Base-by-base conservation (phyloP, 2,888 invertebrate genomes). In the Eupithecia abbreviata region DNA sequence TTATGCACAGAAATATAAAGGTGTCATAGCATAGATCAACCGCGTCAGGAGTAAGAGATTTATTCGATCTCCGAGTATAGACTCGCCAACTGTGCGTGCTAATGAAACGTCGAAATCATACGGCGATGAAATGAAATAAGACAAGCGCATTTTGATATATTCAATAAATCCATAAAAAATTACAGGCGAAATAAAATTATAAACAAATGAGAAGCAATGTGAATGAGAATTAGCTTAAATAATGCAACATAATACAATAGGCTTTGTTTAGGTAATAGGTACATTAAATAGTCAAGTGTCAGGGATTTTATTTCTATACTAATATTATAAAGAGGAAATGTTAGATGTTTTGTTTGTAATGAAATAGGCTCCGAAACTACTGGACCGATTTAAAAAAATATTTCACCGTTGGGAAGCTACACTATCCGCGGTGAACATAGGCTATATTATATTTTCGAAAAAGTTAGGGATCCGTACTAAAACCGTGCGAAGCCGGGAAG, bases 11-110 rank as follows among this genome's bases (percentile, higher is more conserved):
- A 81, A 80, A 82, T 82, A 82, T 81, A 81, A 79, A 68, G 78
- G 77, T 79, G 80, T 80, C 82, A 81, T 81, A 82, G 78, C 82
- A 81, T 82, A 82, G 78, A 82, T 82, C 82, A 82, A 51, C 72
- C 30, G 66, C 73, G 79, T 73, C 79, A 79, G 70, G 68, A 76
- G 80, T 71, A 75, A 58, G 74, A 79, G 80, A 82, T 82, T 82
- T 82, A 82, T 81, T 75, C 49, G 55, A 77, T 62, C 45, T 73
- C 77, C 73, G 58, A 72, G 76, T 78, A 75, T 81, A 81, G 82
- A 81, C 74, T 70, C 72, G 69, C 72, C 76, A 58, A 58, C 55
- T 58, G 77, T 55, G 67, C 77, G 47, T 75, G 76, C 73, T 73
- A 73, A 79, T 78, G 72, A 76, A 76, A 72, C 68, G 15, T 76